Conservation (phyloP, 2,888 invertebrate genomes). For the Eledone cirrhosa region DNA sequence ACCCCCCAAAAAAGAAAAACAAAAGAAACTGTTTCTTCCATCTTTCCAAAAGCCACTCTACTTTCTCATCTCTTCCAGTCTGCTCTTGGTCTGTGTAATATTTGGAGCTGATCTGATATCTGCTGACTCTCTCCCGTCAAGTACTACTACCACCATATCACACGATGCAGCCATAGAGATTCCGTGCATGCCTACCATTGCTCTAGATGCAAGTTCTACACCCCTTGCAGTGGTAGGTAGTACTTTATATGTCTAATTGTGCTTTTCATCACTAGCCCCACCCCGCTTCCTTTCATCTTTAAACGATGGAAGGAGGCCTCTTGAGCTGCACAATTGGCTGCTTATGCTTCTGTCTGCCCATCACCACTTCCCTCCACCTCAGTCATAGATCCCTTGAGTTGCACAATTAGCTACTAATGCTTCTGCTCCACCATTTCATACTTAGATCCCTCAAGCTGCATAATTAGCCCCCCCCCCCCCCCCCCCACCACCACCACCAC, state of each 20-base stretch:
- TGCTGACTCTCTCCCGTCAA: constrained; percentile 18
- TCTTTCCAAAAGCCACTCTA: background rate
- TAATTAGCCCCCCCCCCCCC: background rate
- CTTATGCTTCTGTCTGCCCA: background rate
- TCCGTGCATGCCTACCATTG: constrained; percentile 24
- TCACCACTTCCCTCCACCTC: background rate
- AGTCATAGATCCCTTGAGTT: no score
- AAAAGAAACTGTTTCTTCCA: background rate
- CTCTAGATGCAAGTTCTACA: constrained; percentile 24
- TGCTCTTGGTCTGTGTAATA: constrained; percentile 15
- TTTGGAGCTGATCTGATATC: background rate
- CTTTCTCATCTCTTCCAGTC: constrained; percentile 26
- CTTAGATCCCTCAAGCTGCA: no score
- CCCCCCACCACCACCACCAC: background rate
- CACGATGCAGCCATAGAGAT: background rate
- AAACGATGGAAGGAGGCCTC: background rate
- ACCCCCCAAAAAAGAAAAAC: background rate
- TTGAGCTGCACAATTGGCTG: background rate
- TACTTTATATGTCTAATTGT: constrained; percentile 22
- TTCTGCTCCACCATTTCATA: background rate
- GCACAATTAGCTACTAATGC: background rate
- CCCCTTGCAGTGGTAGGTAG: constrained; percentile 26
- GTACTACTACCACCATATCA: constrained; percentile 8
- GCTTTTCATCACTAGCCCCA: constrained; percentile 15
- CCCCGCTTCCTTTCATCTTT: background rate